Evolutionary conservation across 2,888 invertebrate genomes (phyloP), one percentile per base, ranked within the genome.

Genomic region (Hirtodrosophila duncani): DNA sequence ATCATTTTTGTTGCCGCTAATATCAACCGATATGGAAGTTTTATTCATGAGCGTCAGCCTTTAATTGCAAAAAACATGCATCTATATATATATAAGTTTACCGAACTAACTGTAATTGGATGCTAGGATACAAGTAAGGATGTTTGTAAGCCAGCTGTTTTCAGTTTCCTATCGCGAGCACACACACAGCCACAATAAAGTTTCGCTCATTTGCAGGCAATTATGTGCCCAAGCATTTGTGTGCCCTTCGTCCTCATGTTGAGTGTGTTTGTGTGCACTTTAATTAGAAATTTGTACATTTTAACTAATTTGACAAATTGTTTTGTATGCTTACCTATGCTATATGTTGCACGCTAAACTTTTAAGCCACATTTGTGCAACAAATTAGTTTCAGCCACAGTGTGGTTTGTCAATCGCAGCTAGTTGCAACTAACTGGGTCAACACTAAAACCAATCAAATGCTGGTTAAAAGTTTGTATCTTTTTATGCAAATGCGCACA

Each of bases 221-320:
- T 79, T 79, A 81, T 72, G 68, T 57, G 66, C 51, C 65, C 61
- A 14, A 23, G 36, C 27, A 4, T 6, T 21, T 27, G 18, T 36
- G 45, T 9, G 23, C 26, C 9, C 38, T 26, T 38, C 41, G 31
- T 50, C 31, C 29, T 14, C 14, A 18, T 21, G 20, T 59, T 39
- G 38, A 37, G 34, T 44, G 27, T 34, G 20, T 55, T 23, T 37
- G 60, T 67, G 57, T 65, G 61, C 66, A 50, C 61, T 69, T 81
- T 78, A 81, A 81, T 79, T 78, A 75, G 67, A 75, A 81, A 81
- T 75, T 78, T 79, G 72, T 78, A 70, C 68, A 66, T 72, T 81
- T 78, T 72, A 66, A 72, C 68, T 78, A 75, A 78, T 78, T 78
- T 75, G 78, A 70, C 69, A 79, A 81, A 75, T 81, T 77, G 70